Evolutionary conservation across 1,140 invertebrate species (phyloP), one percentile per base, ranked within the genome.

Genomic region (Pteromalus puparum): DNA sequence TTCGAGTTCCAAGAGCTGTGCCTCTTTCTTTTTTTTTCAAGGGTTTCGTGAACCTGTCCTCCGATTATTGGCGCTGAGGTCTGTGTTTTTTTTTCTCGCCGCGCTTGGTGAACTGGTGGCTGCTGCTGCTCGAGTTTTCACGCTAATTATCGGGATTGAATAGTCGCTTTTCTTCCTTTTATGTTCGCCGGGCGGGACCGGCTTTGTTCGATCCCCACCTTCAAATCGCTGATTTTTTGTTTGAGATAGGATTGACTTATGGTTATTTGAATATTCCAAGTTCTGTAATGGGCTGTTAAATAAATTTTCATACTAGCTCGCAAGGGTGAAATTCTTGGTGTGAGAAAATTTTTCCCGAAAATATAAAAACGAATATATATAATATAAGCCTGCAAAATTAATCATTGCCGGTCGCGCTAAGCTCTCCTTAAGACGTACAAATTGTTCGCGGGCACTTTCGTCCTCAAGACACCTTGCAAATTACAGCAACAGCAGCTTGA

Each of bases 101-200:
- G 61, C 24, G 73, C 18, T 0, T 15, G 73, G 21, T 68, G 76
- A 72, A 24, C 61, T 74, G 61, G 30, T 34, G 53, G 61, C 38
- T 65, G 38, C 65, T 18, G 28, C 48, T 65, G 67, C 77, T 80
- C 75, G 67, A 84, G 28, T 80, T 84, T 84, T 74, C 83, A 84
- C 38, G 83, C 83, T 80, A 80, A 84, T 84, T 74, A 80, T 24
- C 24, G 46, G 34, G 28, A 61, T 68, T 83, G 15, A 72, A 75
- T 67, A 13, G 30, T 48, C 53, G 34, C 28, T 30, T 68, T 80
- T 68, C 5, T 46, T 12, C 9, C 53, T 65, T 76, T 83, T 48
- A 76, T 76, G 72, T 83, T 76, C 12, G 24, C 53, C 61, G 81
- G n/a, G 34, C 15, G n/a, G 10, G 2, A 1, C 70, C 38, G 18